Base-by-base conservation (phyloP, 23 tunicate species). In the Trididemnum nubilum region DNA sequence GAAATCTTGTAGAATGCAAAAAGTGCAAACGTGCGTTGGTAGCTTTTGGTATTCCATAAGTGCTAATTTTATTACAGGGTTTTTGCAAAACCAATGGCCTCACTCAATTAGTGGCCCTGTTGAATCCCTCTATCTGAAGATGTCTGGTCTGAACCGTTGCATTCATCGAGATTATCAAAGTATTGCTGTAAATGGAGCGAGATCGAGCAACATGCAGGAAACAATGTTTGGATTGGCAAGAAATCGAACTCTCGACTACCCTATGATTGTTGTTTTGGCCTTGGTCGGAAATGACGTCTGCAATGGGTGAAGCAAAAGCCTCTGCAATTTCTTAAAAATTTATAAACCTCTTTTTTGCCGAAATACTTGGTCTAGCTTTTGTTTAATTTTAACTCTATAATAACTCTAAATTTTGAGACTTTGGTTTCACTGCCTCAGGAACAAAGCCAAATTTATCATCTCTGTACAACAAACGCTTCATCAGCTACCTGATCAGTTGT, bases 281-380 rank as follows among this genome's bases (percentile, higher is more conserved):
- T 59, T 95, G 35, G 72, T 95, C 23, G 99, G 99, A 50, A 95
- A 95, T 63, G 99, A 95, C 51, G 99, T 95, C 4, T 95, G 99
- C 85, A 95, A 95, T 72, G 99, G 99, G 90, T 85, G 50, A 80
- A 65, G 52, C 21, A 49, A 49, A 49, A 9, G 57, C 15, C n/a
- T n/a, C n/a, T n/a, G n/a, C n/a, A n/a, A n/a, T n/a, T n/a, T n/a
- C n/a, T n/a, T n/a, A n/a, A n/a, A n/a, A n/a, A n/a, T 71, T 9
- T n/a, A n/a, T n/a, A n/a, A n/a, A n/a, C n/a, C n/a, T n/a, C n/a
- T n/a, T n/a, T n/a, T n/a, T n/a, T n/a, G n/a, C n/a, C n/a, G n/a
- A n/a, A n/a, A n/a, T n/a, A n/a, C n/a, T n/a, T n/a, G n/a, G n/a
- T n/a, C n/a, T 19, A 50, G 15, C 19, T 50, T 19, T 19, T 50